phyloP scores from a whole-genome alignment of 1,140 invertebrate genomes.

The Panagrolaimus sp. region DNA sequence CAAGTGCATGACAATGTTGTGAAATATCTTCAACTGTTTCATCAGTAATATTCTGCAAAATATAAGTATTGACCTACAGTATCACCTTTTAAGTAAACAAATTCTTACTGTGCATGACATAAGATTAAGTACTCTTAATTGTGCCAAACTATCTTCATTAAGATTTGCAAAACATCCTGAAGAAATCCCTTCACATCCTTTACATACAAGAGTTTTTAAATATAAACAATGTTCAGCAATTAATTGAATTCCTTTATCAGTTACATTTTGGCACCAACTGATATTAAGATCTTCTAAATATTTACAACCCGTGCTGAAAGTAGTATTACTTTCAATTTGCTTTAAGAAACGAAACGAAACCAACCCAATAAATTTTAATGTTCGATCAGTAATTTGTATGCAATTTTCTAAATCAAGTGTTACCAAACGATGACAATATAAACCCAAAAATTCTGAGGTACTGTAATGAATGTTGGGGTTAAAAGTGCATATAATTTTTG shows the following conservation, averaged over 20 bases:
- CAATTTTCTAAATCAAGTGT: conserved; percentile 86
- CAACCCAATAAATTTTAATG: conserved; percentile 74
- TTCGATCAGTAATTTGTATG: conserved; percentile 80
- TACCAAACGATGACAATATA: conserved; percentile 79
- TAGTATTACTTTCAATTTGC: conserved; percentile 13
- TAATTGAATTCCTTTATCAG: conserved; percentile 76
- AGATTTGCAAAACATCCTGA: conserved; percentile 65
- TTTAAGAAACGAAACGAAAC: too few species aligned
- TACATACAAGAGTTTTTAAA: conserved; percentile 81
- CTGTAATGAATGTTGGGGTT: conserved; percentile 33
- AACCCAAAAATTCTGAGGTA: conserved; percentile 77
- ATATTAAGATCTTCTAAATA: conserved; percentile 80
- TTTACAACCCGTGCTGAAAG: conserved; percentile 74
- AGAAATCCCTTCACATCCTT: conserved; percentile 79
- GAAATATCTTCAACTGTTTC: conserved; percentile 75
- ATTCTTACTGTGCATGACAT: conserved; percentile 45
- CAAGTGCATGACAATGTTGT: conserved; percentile 73
- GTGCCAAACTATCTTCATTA: conserved; percentile 26
- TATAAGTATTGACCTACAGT: too few species aligned
- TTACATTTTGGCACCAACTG: conserved; percentile 89
- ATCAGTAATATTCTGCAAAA: conserved; percentile 70
- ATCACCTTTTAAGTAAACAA: too few species aligned
- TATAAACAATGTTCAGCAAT: conserved; percentile 78
- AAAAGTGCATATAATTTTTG: conserved; percentile 13
- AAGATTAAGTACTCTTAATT: conserved; percentile 43